Evolutionary conservation across 2,113 vertebrate genomes (phyloP).

Genomic region (Sapayoa aenigma): DNA sequence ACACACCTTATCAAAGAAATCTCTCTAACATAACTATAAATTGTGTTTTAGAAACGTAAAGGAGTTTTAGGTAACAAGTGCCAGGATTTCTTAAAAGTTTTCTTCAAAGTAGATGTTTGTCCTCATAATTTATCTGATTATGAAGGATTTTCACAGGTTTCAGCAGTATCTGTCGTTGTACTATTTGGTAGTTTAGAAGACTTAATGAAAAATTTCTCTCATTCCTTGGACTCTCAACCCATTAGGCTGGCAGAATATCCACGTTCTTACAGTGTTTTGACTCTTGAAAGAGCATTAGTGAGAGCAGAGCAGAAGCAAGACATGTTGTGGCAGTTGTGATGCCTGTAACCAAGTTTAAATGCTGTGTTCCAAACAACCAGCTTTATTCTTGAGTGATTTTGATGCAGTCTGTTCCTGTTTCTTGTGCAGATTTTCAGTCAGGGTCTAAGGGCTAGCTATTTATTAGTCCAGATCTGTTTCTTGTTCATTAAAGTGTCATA

Average conservation of each 20-base stretch:
- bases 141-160: neutral
- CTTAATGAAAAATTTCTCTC: neutral
- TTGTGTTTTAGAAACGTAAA: neutral
- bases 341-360: conserved; percentile 38
- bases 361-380: conserved; percentile 9
- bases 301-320: neutral
- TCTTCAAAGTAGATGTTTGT: neutral
- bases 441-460: neutral
- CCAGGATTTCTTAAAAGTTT: neutral
- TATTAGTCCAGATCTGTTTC: neutral
- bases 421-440: neutral
- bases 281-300: neutral
- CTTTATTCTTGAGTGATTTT: neutral
- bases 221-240: conserved; percentile 31
- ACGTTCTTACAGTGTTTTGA: neutral
- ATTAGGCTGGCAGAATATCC: neutral
- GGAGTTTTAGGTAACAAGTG: neutral
- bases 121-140: neutral
- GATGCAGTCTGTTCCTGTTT: neutral
- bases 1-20: neutral
- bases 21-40: neutral
- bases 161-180: neutral
- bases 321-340: neutral
- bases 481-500: neutral
- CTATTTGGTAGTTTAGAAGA: neutral